These are phyloP conservation scores for Zophobas morio DNA, from an alignment of 1,140 invertebrate species.

Conservation along the genomic window DNA sequence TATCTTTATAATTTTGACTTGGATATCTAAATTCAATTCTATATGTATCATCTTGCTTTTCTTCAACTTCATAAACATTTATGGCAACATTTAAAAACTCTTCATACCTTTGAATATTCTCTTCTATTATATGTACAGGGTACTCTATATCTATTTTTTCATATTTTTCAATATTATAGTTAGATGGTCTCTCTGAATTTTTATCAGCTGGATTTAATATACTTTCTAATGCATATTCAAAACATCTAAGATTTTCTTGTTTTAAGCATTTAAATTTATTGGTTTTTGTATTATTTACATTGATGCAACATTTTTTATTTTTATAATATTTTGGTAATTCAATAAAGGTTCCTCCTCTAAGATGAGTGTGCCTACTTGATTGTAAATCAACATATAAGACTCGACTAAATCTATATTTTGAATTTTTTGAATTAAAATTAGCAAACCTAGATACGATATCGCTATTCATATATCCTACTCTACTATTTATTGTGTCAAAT, in stretches of 20 bases:
- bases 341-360: slow-evolving; percentile 31
- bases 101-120: neutral
- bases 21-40: no score
- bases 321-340: slow-evolving; percentile 33
- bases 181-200: slow-evolving; percentile 14
- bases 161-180: no score
- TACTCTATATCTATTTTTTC: slow-evolving; percentile 21
- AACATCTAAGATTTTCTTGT: slow-evolving; percentile 26
- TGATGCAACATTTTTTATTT: slow-evolving; percentile 34
- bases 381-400: slow-evolving; percentile 28
- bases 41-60: no score
- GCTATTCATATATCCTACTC: slow-evolving; percentile 25
- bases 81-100: no score
- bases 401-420: slow-evolving; percentile 34
- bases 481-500: slow-evolving; percentile 13
- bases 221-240: neutral
- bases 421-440: slow-evolving; percentile 32
- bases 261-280: neutral
- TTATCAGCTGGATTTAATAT: slow-evolving; percentile 42
- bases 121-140: slow-evolving; percentile 12
- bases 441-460: slow-evolving; percentile 28
- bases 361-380: slow-evolving; percentile 34
- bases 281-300: slow-evolving; percentile 3
- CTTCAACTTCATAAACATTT: no score
- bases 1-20: no score